Evolutionary conservation across 2,113 vertebrate genomes (phyloP).

Genomic region (Psittacara wagleri): DNA sequence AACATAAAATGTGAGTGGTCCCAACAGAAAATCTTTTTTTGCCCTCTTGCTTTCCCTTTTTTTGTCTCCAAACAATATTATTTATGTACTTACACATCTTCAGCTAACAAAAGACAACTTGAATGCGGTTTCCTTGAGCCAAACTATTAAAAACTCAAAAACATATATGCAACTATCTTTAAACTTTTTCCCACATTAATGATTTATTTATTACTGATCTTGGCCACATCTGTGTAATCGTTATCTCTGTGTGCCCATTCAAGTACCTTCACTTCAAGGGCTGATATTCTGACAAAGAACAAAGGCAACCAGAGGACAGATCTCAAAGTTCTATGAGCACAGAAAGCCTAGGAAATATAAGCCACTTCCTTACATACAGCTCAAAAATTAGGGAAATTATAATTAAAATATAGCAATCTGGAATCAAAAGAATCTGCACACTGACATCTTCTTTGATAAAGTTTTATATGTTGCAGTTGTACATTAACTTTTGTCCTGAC

Average conservation of each 20-base stretch:
- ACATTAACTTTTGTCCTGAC: background rate
- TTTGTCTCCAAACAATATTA: conserved; percentile 32
- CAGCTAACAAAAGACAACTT: conserved; percentile 64
- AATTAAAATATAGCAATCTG: conserved; percentile 66
- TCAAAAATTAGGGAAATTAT: conserved; percentile 67
- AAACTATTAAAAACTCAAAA: background rate
- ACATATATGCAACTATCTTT: background rate
- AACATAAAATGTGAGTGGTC: conserved; percentile 42
- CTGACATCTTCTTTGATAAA: background rate
- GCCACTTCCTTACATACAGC: conserved; percentile 73
- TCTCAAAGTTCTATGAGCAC: conserved; percentile 59
- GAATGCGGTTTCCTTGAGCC: background rate
- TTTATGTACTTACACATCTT: conserved; percentile 48
- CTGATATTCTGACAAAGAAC: conserved; percentile 40
- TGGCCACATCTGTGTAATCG: background rate
- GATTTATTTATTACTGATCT: conserved; percentile 11
- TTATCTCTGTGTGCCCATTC: background rate
- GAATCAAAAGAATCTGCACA: conserved; percentile 30
- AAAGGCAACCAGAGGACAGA: conserved; percentile 57
- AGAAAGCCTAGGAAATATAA: conserved; percentile 77
- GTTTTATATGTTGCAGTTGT: background rate
- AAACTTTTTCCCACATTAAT: background rate
- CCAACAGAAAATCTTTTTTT: conserved; percentile 47
- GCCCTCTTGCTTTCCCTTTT: background rate
- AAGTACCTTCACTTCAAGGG: conserved; percentile 32